Base-by-base conservation (phyloP, 2,888 invertebrate genomes). In the Acanthosepion pharaonis region DNA sequence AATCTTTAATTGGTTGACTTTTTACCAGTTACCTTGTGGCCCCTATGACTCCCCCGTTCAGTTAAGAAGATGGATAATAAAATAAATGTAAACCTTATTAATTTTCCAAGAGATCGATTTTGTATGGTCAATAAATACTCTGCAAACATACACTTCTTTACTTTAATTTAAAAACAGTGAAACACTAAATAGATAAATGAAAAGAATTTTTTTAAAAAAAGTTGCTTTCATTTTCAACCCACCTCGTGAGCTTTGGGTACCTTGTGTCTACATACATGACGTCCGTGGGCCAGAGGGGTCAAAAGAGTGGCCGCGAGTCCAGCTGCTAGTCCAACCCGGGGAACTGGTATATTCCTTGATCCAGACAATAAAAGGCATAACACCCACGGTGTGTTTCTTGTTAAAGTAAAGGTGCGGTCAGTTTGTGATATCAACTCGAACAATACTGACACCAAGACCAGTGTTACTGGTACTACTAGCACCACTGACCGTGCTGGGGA, bases 261-360 rank as follows among this genome's bases (percentile, higher is more conserved):
- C 78, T 78, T 78, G 78, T 78, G 78, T 78, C 78, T n/a, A 78
- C 78, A 78, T 15, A 78, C 78, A 78, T 78, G 78, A 78, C 78
- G 78, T 78, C 78, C 78, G 33, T 78, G 78, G n/a, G 78, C n/a
- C n/a, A 9, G 15, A 33, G 78, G 78, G 78, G 78, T 78, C 78
- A 78, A 33, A 78, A 78, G n/a, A 5, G 78, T 78, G 78, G 33
- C 78, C 78, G 78, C 33, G 33, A 78, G 33, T 78, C 78, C 78
- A 78, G n/a, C 78, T 78, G 78, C n/a, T 59, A 59, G 59, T 59
- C 59, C 59, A 59, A 59, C 59, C 33, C n/a, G 18, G 78, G 78
- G 15, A 33, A 33, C n/a, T 33, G 78, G 78, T 78, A 15, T 78
- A n/a, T 9, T 33, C 78, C n/a, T 78, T 78, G 78, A 78, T 78